phyloP scores from a whole-genome alignment of 2,113 vertebrate genomes.

The Bos javanicus region DNA sequence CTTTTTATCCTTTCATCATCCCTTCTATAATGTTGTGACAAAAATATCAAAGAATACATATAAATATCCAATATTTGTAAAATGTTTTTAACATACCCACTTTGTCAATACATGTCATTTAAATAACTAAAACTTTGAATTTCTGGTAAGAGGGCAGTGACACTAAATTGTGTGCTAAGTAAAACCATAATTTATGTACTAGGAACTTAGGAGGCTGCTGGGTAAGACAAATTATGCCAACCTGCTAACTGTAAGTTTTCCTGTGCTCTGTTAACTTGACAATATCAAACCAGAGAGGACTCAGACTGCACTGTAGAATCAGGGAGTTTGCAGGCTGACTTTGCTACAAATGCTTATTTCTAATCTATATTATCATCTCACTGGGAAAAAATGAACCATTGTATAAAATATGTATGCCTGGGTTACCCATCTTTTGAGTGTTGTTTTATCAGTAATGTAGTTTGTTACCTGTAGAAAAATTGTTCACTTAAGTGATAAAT shows the following conservation, averaged over 20 bases:
- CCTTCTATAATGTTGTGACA: not conserved
- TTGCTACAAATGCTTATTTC: not conserved
- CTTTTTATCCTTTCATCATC: not conserved
- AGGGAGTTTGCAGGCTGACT: not conserved
- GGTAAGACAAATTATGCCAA: not conserved
- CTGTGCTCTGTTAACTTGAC: not conserved
- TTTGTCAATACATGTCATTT: not conserved
- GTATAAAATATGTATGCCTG: not conserved
- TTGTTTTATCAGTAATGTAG: not conserved
- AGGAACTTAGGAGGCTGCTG: not conserved
- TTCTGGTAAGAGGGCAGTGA: not conserved
- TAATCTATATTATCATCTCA: not conserved
- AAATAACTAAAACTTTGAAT: not conserved
- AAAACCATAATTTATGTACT: not conserved
- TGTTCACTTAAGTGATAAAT: not conserved
- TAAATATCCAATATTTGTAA: not conserved
- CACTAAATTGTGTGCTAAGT: not conserved
- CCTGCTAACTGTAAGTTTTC: not conserved
- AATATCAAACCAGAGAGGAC: not conserved
- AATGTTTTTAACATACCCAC: not conserved
- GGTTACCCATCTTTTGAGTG: not conserved
- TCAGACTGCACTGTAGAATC: not conserved
- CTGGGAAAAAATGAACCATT: not conserved
- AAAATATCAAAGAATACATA: not conserved
- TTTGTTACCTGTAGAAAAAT: not conserved